Evolutionary conservation across 2,797 vertebrate species (phyloP).

Genomic region (Ptychadena robeensis): DNA sequence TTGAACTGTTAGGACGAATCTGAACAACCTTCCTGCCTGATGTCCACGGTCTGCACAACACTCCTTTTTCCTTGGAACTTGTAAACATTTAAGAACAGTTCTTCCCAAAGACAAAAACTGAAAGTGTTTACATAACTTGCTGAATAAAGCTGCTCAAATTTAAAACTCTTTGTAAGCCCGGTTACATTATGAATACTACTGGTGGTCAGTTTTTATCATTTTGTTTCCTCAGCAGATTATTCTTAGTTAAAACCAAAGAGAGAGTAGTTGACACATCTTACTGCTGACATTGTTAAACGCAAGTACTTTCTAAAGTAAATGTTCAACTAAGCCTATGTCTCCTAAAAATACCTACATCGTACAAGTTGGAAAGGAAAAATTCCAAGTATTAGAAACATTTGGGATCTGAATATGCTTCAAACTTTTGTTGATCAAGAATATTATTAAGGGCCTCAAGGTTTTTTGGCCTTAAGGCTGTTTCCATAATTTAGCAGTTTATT

Average conservation of each 20-base stretch:
- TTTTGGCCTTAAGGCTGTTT: neutral
- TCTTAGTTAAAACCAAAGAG: neutral
- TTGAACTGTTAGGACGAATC: no score
- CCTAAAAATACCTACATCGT: neutral
- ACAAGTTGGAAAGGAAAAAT: constrained; percentile 16
- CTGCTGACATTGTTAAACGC: neutral
- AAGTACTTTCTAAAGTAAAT: neutral
- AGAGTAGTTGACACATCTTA: neutral
- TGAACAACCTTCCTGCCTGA: no score
- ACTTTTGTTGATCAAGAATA: constrained; percentile 19
- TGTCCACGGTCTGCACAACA: no score
- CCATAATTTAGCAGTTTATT: constrained; percentile 12
- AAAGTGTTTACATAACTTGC: no score
- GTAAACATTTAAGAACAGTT: no score
- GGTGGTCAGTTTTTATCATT: neutral
- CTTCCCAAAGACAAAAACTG: no score
- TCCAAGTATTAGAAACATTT: constrained; percentile 41
- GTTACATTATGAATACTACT: neutral
- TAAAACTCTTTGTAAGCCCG: no score
- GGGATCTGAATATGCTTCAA: neutral
- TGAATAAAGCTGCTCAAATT: no score
- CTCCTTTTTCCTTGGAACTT: no score
- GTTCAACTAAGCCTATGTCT: neutral
- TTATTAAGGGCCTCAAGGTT: neutral
- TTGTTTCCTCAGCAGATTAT: neutral